Conservation (phyloP, 1,140 invertebrate genomes). For the Cotesia typhae region DNA sequence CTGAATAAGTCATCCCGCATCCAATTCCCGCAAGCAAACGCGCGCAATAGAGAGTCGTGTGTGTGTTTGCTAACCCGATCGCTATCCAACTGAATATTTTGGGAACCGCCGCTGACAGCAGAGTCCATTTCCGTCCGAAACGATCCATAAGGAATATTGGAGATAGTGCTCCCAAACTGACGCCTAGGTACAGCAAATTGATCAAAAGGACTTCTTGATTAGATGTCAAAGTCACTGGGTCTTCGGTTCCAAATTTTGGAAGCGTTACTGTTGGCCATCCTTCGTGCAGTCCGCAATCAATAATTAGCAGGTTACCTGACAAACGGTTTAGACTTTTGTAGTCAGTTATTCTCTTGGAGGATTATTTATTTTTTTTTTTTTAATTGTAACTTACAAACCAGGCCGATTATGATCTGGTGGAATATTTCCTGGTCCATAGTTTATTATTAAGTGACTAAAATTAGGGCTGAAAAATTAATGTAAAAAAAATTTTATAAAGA, state of each 20-base stretch:
- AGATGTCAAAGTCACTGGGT: conserved; percentile 48
- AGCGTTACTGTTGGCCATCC: conserved; percentile 62
- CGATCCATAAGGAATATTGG: conserved; percentile 68
- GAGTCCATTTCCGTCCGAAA: conserved; percentile 68
- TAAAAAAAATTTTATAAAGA: no score
- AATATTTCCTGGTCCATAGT: conserved; percentile 52
- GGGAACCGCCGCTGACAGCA: conserved; percentile 65
- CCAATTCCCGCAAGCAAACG: conserved; percentile 65
- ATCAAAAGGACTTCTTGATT: conserved; percentile 55
- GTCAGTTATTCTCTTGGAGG: neutral
- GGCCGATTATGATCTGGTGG: conserved; percentile 55
- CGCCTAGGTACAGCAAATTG: conserved; percentile 60
- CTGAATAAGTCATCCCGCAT: conserved; percentile 62
- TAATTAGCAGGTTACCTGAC: conserved; percentile 59
- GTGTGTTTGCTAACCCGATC: conserved; percentile 59
- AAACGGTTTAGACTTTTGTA: conserved; percentile 2
- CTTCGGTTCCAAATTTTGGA: conserved; percentile 54
- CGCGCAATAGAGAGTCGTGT: conserved; percentile 58
- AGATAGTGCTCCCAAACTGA: conserved; percentile 56
- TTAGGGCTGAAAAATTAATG: no score
- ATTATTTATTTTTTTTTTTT: neutral
- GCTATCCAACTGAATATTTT: conserved; percentile 69
- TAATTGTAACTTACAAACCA: conserved; percentile 57
- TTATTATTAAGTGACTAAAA: neutral
- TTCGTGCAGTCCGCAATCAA: conserved; percentile 61